Conservation (phyloP, 2,888 invertebrate genomes). For the Harpalus rubripes region DNA sequence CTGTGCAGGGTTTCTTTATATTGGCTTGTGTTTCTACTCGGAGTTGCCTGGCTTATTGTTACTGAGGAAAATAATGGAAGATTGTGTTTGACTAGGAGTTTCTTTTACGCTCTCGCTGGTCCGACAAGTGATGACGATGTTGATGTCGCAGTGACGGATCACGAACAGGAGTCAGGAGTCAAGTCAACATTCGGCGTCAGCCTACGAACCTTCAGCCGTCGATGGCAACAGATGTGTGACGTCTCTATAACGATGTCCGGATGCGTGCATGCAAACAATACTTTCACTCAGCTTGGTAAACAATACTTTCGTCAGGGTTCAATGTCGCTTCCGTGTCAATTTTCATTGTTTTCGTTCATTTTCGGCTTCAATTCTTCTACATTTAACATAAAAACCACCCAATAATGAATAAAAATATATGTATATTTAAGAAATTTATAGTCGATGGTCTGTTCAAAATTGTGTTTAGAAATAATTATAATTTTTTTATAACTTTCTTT, state of each 20-base stretch:
- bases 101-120: conserved; percentile 42
- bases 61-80: conserved; percentile 59
- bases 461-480: too few relatives aligned
- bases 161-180: conserved; percentile 6
- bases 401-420: neutral
- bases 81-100: conserved; percentile 60
- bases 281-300: conserved; percentile 1
- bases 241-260: conserved; percentile 44
- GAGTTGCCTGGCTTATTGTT: conserved; percentile 56
- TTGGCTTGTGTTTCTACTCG: conserved; percentile 37
- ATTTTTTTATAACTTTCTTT: too few relatives aligned
- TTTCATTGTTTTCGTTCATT: conserved; percentile 11
- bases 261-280: conserved; percentile 28
- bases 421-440: too few relatives aligned
- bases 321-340: neutral
- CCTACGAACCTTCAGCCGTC: conserved; percentile 11
- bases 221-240: conserved; percentile 52
- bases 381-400: neutral
- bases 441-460: too few relatives aligned
- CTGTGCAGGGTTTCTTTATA: conserved; percentile 51
- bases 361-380: neutral
- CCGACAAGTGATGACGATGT: conserved; percentile 61
- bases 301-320: neutral
- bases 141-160: conserved; percentile 55
- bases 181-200: neutral